Evolutionary conservation across 2,797 vertebrate genomes (phyloP).

Genomic region (Poeciliopsis paucimaculata): DNA sequence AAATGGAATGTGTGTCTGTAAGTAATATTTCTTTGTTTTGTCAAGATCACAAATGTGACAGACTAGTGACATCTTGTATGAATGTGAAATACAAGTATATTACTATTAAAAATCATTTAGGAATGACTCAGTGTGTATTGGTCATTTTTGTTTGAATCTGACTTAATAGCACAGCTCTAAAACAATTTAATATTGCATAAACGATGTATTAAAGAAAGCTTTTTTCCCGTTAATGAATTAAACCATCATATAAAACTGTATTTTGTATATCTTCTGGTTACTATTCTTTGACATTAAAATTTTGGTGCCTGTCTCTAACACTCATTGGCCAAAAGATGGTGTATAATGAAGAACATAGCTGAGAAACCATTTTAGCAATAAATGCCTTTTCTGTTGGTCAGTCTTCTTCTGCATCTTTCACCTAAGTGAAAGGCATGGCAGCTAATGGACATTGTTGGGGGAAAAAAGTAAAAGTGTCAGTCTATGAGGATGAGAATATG

Average conservation of each 20-base stretch:
- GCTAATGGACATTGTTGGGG: neutral
- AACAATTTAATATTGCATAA: no score
- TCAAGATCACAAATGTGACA: neutral
- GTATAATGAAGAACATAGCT: no score
- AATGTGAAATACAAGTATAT: constrained; percentile 1
- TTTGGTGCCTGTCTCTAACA: no score
- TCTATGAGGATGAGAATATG: no score
- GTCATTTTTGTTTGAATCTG: neutral
- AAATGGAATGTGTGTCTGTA: constrained; percentile 13
- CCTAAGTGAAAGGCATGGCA: neutral
- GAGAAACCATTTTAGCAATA: neutral
- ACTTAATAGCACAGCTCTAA: neutral
- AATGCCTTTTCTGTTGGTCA: neutral
- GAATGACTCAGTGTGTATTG: neutral
- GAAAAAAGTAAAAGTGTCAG: neutral
- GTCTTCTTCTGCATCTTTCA: neutral
- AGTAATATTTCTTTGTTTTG: neutral
- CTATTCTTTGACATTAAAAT: no score
- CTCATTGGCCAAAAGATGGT: no score
- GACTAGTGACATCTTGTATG: neutral
- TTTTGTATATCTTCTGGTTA: no score
- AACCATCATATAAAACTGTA: no score
- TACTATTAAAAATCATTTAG: neutral
- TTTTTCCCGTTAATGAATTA: no score
- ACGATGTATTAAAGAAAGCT: no score